phyloP scores from a whole-genome alignment of 92 coral and sea anemone genomes.

The Epizoanthus ramosus region DNA sequence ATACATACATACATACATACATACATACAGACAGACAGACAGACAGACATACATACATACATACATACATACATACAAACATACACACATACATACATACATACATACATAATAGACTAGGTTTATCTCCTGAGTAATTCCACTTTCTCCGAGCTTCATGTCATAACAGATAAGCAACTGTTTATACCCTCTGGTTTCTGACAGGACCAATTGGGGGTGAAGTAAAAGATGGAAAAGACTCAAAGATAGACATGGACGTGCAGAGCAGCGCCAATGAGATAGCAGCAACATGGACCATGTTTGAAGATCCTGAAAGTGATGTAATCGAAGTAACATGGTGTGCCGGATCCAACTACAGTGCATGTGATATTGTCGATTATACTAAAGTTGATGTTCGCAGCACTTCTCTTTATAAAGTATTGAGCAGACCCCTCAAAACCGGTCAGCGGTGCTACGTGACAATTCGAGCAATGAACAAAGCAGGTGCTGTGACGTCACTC shows the following conservation, averaged over 20 bases:
- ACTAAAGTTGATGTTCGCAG: constrained; percentile 34
- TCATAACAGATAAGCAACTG: no score
- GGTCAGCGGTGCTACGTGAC: constrained; percentile 72
- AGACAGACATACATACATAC: no score
- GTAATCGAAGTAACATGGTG: constrained; percentile 65
- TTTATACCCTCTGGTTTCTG: neutral
- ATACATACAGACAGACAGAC: no score
- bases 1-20: no score
- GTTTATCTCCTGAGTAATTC: no score
- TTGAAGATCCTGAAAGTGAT: constrained; percentile 83
- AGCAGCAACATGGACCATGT: constrained; percentile 61
- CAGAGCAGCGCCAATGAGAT: constrained; percentile 58
- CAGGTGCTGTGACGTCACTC: constrained; percentile 52
- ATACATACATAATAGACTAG: no score
- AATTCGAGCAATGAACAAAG: constrained; percentile 72
- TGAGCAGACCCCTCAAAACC: constrained; percentile 48
- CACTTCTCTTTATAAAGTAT: constrained; percentile 31
- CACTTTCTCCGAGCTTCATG: no score
- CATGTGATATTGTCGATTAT: constrained; percentile 57
- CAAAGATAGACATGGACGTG: constrained; percentile 54
- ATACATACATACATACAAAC: no score
- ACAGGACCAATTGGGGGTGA: constrained; percentile 52
- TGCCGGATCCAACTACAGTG: constrained; percentile 55
- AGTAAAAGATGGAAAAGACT: constrained; percentile 56
- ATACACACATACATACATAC: no score